Conservation (phyloP, 2,797 vertebrate species). For the Adrianichthys oophorus region DNA sequence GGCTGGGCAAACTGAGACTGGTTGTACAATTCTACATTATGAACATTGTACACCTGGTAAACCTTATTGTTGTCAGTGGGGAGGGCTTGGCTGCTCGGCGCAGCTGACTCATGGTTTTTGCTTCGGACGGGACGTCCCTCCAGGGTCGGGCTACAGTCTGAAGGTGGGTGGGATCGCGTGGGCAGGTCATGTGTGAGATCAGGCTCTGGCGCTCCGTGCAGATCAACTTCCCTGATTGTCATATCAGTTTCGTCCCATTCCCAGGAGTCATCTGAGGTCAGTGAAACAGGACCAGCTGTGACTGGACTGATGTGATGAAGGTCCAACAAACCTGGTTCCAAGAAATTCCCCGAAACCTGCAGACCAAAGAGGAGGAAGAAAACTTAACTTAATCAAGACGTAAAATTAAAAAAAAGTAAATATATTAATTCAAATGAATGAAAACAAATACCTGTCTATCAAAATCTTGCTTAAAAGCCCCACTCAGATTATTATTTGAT, state of each 20-base stretch:
- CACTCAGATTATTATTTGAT: too few species aligned
- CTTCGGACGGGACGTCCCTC: background rate
- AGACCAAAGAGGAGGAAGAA: conserved; percentile 4
- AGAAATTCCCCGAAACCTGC: conserved; percentile 85
- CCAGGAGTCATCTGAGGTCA: conserved; percentile 85
- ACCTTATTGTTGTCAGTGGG: conserved; percentile 53
- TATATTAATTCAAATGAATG: too few species aligned
- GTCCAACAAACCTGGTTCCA: conserved; percentile 88
- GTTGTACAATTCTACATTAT: conserved; percentile 82
- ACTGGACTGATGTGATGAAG: conserved; percentile 74
- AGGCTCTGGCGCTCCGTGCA: conserved; percentile 61
- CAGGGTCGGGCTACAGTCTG: background rate
- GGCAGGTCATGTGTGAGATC: conserved; percentile 46
- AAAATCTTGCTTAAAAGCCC: too few species aligned
- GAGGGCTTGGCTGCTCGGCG: background rate
- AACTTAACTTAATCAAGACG: conserved; percentile 6
- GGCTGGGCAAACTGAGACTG: conserved; percentile 67
- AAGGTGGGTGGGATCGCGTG: conserved; percentile 31
- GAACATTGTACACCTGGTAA: conserved; percentile 92
- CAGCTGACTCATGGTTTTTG: background rate
- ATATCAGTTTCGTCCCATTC: conserved; percentile 99
- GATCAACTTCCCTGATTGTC: conserved; percentile 80
- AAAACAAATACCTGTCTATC: too few species aligned
- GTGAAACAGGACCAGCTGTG: conserved; percentile 37
- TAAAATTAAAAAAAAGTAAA: too few species aligned